These are phyloP conservation scores for Dromas ardeola DNA, from an alignment of 2,113 vertebrate genomes.

Conservation along the genomic window DNA sequence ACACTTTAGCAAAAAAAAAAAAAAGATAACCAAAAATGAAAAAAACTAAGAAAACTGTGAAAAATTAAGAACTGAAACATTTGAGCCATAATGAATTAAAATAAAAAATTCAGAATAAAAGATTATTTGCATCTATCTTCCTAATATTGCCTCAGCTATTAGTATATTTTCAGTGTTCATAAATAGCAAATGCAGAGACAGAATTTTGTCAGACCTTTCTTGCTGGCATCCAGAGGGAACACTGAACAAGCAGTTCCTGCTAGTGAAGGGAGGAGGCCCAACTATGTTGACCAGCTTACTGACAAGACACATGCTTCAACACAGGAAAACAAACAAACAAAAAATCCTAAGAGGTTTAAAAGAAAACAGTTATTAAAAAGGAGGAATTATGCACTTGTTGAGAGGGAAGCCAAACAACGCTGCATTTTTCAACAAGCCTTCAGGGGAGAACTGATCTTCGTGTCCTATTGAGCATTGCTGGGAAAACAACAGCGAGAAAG, in stretches of 20 bases:
- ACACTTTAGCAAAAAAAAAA: neutral
- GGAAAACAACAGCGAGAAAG: neutral
- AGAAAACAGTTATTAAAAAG: neutral
- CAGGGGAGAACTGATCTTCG: neutral
- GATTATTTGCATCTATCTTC: neutral
- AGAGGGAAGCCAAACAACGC: neutral
- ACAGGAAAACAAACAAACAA: neutral
- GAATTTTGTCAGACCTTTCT: neutral
- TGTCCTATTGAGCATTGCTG: neutral
- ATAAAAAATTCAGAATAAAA: neutral
- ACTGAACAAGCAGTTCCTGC: neutral
- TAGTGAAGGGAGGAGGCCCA: neutral
- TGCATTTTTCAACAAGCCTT: neutral
- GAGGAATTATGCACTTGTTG: neutral
- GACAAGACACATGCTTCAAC: neutral
- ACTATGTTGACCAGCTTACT: neutral
- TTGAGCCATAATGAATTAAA: neutral
- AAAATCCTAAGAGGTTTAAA: neutral
- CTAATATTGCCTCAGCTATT: neutral
- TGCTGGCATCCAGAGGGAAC: neutral
- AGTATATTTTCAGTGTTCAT: neutral
- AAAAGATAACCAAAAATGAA: neutral
- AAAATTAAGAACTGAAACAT: neutral
- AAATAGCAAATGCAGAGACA: neutral
- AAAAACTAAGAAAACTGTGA: neutral